These are phyloP conservation scores for Myotis vivesi DNA, from an alignment of 2,797 vertebrate genomes.

Conservation along the genomic window DNA sequence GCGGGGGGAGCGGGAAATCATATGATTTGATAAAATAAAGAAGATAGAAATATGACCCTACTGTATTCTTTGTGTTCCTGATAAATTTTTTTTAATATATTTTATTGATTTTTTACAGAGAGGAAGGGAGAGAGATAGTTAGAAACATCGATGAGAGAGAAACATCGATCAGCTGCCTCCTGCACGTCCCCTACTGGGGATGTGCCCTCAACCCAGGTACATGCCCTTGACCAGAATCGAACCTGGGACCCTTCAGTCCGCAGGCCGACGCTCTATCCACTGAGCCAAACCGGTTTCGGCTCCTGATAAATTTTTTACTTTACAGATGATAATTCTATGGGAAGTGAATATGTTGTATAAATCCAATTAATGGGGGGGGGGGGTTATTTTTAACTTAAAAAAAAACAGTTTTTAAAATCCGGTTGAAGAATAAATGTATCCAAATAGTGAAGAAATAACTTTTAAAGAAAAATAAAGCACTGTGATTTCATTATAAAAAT, in stretches of 20 bases:
- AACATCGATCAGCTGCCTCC: too few species aligned
- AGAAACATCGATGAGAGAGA: too few species aligned
- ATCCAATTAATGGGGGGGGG: background rate
- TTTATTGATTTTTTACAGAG: too few species aligned
- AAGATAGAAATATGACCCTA: background rate
- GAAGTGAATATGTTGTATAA: background rate
- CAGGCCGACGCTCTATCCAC: too few species aligned
- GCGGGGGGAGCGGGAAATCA: background rate
- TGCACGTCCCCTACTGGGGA: too few species aligned
- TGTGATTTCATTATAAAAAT: background rate
- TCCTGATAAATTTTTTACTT: background rate
- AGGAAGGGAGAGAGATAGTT: too few species aligned
- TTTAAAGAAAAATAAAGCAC: conserved; percentile 1
- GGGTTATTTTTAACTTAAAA: background rate
- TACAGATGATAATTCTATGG: background rate
- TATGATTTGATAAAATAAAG: conserved; percentile 1
- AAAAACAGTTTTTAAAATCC: conserved; percentile 15
- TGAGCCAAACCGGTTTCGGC: too few species aligned
- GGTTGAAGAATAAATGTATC: background rate
- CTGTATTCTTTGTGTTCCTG: background rate
- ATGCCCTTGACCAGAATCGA: too few species aligned
- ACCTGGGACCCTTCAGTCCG: too few species aligned
- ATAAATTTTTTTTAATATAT: background rate
- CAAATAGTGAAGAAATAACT: conserved; percentile 22
- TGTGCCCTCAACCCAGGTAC: too few species aligned